Base-by-base conservation (phyloP, 2,113 vertebrate genomes). In the Chloroceryle aenea region DNA sequence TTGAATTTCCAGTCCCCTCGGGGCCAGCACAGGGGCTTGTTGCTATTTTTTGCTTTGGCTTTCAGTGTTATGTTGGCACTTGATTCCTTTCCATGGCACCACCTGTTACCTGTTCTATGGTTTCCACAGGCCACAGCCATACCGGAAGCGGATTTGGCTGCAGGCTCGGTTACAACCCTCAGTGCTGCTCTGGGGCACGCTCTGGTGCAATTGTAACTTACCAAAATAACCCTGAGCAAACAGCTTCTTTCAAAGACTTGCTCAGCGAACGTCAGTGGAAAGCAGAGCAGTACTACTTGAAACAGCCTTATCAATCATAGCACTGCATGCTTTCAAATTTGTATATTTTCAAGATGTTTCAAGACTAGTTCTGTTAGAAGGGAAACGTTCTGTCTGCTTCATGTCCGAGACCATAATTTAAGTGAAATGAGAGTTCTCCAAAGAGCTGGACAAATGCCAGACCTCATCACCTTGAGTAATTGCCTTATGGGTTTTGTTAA, bases 31-130 rank as follows among this genome's bases (percentile, higher is more conserved):
- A 38, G 55, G 36, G 36, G 23, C 34, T 80, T 78, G 85, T 55
- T 95, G 64, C 61, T 93, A 82, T 84, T 91, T 85, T 47, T 85
- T 94, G 73, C 42, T 92, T 74, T 69, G 80, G 25, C 71, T 95
- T 91, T 59, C 82, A 78, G 55, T 48, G 43, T 0, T 0, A 53
- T 95, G 95, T 78, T 93, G 86, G 80, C 91, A 78, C 72, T 76
- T 71, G 55, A 6, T 66, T 79, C 79, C 66, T 95, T 85, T 67
- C 27, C 77, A 32, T 76, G 91, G 62, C 73, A 45, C 27, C 1
- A 13, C 62, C 50, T 34, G 63, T 26, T 85, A 96, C 82, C 74
- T 89, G 81, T 6, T 0, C 73, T 67, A 3, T 4, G 34, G 40
- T 22, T 91, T 72, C 68, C 74, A 45, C 4, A 74, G 43, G 69